These are phyloP conservation scores for Callyntrura guangdongensis DNA, from an alignment of 2,888 invertebrate genomes.

Conservation along the genomic window DNA sequence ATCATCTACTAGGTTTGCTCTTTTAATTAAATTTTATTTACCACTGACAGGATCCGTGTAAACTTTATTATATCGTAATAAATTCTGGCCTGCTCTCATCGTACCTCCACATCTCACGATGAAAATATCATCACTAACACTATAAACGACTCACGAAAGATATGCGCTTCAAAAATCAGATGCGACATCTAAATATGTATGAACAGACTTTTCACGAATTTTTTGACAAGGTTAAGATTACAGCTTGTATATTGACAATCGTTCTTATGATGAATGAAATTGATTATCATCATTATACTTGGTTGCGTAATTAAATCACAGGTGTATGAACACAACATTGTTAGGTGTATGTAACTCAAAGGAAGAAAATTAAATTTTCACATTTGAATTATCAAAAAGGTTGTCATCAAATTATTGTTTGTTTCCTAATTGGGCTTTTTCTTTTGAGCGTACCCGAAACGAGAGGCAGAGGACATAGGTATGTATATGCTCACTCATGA, in stretches of 20 bases:
- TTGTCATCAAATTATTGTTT: slow-evolving; percentile 25
- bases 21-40: slow-evolving; percentile 27
- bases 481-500: too few relatives aligned
- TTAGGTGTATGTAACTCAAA: not conserved
- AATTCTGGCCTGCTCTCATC: not conserved
- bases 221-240: not conserved
- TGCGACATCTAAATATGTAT: not conserved
- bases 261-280: not conserved
- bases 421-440: slow-evolving; percentile 22
- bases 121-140: not conserved
- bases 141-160: not conserved
- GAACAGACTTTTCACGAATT: not conserved
- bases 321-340: not conserved
- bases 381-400: slow-evolving; percentile 33
- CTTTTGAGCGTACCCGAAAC: not conserved
- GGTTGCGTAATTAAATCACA: not conserved
- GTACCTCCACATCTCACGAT: not conserved
- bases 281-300: not conserved
- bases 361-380: slow-evolving; percentile 42
- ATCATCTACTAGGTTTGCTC: not conserved
- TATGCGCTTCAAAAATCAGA: not conserved
- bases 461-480: too few relatives aligned
- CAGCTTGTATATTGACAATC: not conserved
- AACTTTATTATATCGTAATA: not conserved
- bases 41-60: slow-evolving; percentile 13